These are phyloP conservation scores for Andrena bucephala DNA, from an alignment of 2,888 invertebrate species.

Conservation along the genomic window DNA sequence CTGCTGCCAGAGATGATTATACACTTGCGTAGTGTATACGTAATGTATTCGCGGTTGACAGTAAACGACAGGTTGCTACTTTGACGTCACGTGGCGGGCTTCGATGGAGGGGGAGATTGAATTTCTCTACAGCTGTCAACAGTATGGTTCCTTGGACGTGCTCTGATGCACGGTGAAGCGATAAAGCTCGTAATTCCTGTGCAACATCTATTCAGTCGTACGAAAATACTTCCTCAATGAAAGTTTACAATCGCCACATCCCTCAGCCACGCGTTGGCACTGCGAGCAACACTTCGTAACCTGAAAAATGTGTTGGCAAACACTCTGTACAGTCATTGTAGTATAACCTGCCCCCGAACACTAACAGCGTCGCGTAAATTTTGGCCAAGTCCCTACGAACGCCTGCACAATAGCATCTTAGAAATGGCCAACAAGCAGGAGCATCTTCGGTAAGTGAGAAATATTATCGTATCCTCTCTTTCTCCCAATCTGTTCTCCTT, in stretches of 20 bases:
- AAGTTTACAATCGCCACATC: background rate
- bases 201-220: background rate
- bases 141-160: constrained; percentile 56
- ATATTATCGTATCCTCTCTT: background rate
- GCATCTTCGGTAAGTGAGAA: constrained; percentile 64
- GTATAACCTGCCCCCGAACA: constrained; percentile 33
- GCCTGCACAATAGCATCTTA: background rate
- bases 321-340: constrained; percentile 71
- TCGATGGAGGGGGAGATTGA: constrained; percentile 18
- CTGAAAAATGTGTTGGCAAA: constrained; percentile 78
- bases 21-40: constrained; percentile 6
- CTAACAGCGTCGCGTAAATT: constrained; percentile 31
- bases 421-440: constrained; percentile 63
- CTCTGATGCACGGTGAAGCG: constrained; percentile 44
- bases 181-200: constrained; percentile 22
- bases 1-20: constrained; percentile 7
- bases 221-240: constrained; percentile 12
- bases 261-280: background rate
- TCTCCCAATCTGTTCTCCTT: background rate
- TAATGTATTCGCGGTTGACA: constrained; percentile 18
- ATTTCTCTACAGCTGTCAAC: constrained; percentile 63
- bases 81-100: constrained; percentile 61
- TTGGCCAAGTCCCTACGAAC: constrained; percentile 11
- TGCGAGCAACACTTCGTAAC: constrained; percentile 54
- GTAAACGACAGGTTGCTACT: constrained; percentile 51